Conservation (phyloP, 2,888 invertebrate genomes). For the Cephus runcator region DNA sequence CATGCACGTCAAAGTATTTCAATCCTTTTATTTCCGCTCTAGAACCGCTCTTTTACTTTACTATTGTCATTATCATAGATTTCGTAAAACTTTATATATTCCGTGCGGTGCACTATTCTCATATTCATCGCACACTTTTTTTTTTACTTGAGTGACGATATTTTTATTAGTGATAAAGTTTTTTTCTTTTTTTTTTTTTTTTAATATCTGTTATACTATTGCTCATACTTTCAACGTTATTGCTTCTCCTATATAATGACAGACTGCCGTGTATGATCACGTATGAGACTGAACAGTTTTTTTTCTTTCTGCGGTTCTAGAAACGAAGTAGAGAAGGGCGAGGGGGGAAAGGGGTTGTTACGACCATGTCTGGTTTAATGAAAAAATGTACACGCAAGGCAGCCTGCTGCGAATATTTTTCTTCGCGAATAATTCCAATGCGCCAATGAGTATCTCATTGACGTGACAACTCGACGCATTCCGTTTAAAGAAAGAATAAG, state of each 20-base stretch:
- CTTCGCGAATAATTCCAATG: not conserved
- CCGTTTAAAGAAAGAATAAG: not conserved
- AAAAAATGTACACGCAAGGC: not conserved
- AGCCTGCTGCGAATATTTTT: not conserved
- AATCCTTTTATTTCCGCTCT: conserved; percentile 26
- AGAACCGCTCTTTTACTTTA: conserved; percentile 29
- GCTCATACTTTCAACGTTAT: not conserved
- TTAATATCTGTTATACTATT: not conserved
- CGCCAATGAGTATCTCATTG: not conserved
- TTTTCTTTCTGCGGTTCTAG: conserved; percentile 11
- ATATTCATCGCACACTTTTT: not conserved
- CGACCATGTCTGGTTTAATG: not conserved
- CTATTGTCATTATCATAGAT: conserved; percentile 25
- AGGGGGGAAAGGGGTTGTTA: not conserved
- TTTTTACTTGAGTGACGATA: conserved; percentile 4
- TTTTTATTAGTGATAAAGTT: not conserved
- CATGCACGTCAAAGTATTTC: conserved; percentile 21
- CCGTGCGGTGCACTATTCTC: not conserved
- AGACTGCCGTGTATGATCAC: not conserved
- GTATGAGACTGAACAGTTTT: conserved; percentile 20
- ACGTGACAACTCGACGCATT: not conserved
- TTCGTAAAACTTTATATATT: not conserved
- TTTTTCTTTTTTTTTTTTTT: not conserved
- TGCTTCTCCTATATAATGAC: not conserved
- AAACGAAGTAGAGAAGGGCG: conserved; percentile 1